Conservation (phyloP, 2,888 invertebrate species). For the Ennomos fuscantarius region DNA sequence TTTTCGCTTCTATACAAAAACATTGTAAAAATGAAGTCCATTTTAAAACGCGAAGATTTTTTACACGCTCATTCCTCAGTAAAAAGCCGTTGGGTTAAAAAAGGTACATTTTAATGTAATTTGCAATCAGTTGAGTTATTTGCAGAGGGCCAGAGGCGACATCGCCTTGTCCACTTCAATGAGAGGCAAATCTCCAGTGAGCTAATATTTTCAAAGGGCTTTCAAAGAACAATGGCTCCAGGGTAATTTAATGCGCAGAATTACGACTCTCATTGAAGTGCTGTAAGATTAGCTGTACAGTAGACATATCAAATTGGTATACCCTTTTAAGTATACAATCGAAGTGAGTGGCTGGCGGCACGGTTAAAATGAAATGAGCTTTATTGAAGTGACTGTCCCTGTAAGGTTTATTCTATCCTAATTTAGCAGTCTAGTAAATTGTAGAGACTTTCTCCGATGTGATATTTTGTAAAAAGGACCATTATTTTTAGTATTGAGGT, state of each 20-base stretch:
- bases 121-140: conserved; percentile 55
- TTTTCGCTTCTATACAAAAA: conserved; percentile 8
- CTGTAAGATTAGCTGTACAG: conserved; percentile 41
- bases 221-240: conserved; percentile 52
- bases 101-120: conserved; percentile 56
- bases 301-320: conserved; percentile 32
- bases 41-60: conserved; percentile 15
- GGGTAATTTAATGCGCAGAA: conserved; percentile 43
- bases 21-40: conserved; percentile 4
- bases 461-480: too few relatives aligned
- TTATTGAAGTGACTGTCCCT: background rate
- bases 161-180: conserved; percentile 50
- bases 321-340: conserved; percentile 13
- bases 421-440: too few relatives aligned
- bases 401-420: background rate
- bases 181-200: conserved; percentile 49
- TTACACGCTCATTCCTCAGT: conserved; percentile 38
- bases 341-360: conserved; percentile 3
- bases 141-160: conserved; percentile 44
- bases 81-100: conserved; percentile 45
- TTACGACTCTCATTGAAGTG: conserved; percentile 39
- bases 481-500: too few relatives aligned
- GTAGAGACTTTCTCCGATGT: too few relatives aligned
- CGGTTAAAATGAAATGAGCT: conserved; percentile 3
- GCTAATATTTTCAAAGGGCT: conserved; percentile 56